phyloP scores from a whole-genome alignment of 2,888 invertebrate genomes.

The Pinctada fucata region DNA sequence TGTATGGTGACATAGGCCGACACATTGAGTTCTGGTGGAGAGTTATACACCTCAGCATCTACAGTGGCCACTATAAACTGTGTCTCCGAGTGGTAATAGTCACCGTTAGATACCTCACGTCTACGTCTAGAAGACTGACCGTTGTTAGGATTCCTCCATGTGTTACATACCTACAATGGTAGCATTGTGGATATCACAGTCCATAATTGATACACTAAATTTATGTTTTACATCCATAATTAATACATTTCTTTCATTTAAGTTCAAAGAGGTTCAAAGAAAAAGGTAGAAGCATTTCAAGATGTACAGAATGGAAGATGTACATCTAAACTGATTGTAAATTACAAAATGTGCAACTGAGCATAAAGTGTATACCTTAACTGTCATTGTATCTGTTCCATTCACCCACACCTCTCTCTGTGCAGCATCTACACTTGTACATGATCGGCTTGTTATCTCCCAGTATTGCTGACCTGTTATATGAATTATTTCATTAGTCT shows the following conservation, averaged over 20 bases:
- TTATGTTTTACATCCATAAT: no score
- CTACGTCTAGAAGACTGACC: not conserved
- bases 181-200: no score
- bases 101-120: not conserved
- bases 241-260: no score
- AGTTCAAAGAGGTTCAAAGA: no score
- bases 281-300: no score
- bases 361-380: conserved; percentile 10
- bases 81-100: conserved; percentile 35
- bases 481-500: no score
- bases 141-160: not conserved
- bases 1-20: not conserved
- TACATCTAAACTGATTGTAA: no score
- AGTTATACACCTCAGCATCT: conserved; percentile 39
- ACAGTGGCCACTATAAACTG: conserved; percentile 45
- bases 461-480: conserved; percentile 18
- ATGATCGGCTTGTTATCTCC: conserved; percentile 30
- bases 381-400: conserved; percentile 10
- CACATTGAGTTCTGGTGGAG: conserved; percentile 42
- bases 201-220: no score
- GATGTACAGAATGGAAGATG: no score
- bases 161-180: not conserved
- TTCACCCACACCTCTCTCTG: conserved; percentile 10
- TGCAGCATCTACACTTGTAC: conserved; percentile 6
- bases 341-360: no score